These are phyloP conservation scores for Stegana nigrithorax DNA, from an alignment of 2,888 invertebrate species.

Conservation along the genomic window DNA sequence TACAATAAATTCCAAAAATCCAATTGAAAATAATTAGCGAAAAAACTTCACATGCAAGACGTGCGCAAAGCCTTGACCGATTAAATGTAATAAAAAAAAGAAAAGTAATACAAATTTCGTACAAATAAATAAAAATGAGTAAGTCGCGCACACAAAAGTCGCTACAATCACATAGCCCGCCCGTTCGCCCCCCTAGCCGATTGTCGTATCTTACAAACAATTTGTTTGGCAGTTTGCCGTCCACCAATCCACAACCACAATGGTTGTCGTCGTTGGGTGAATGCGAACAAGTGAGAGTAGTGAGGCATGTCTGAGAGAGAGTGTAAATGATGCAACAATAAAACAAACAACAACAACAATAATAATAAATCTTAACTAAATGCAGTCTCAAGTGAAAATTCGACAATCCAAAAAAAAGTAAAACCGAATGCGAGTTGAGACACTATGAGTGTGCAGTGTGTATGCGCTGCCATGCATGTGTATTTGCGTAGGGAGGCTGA, in stretches of 20 bases:
- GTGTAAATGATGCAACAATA: constrained; percentile 52
- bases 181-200: neutral
- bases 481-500: neutral
- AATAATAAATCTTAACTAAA: constrained; percentile 14
- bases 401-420: constrained; percentile 19
- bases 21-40: constrained; percentile 5
- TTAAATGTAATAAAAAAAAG: constrained; percentile 19
- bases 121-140: constrained; percentile 17
- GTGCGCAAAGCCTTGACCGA: constrained; percentile 47
- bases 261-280: neutral
- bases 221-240: neutral
- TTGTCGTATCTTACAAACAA: too few relatives aligned
- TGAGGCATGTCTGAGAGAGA: too few relatives aligned
- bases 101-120: constrained; percentile 10
- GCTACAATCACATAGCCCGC: constrained; percentile 22
- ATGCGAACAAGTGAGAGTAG: constrained; percentile 37
- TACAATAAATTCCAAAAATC: neutral
- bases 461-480: neutral
- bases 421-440: neutral
- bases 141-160: neutral
- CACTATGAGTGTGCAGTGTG: neutral
- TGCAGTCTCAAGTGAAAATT: constrained; percentile 41
- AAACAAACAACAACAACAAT: constrained; percentile 32
- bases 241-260: too few relatives aligned
- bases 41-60: constrained; percentile 13